phyloP scores from a whole-genome alignment of 2,113 vertebrate species.

The human (Homo sapiens) region GRCh38 chr3:136375001-136375500 shows the following conservation, averaged over 20 bases:
- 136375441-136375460: constrained; percentile 4
- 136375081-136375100: background rate
- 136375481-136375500: background rate
- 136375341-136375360: background rate
- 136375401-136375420: background rate
- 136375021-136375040: background rate
- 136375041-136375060: background rate
- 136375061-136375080: background rate
- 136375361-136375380: background rate
- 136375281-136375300: background rate
- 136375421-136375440: background rate
- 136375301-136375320: constrained; percentile 39
- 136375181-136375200: background rate
- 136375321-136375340: background rate
- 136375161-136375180: background rate
- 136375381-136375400: background rate
- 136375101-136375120: background rate
- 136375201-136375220: constrained; percentile 11
- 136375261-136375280: background rate
- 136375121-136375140: background rate
- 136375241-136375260: background rate
- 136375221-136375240: constrained; percentile 8
- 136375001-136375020: background rate
- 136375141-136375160: background rate
- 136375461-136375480: background rate